A percentile compares a stretch with the other conserved stretches of the same genome.
Evolutionary conservation across 1,140 invertebrate genomes (phyloP).

Genomic region (Diorhabda elongata): DNA sequence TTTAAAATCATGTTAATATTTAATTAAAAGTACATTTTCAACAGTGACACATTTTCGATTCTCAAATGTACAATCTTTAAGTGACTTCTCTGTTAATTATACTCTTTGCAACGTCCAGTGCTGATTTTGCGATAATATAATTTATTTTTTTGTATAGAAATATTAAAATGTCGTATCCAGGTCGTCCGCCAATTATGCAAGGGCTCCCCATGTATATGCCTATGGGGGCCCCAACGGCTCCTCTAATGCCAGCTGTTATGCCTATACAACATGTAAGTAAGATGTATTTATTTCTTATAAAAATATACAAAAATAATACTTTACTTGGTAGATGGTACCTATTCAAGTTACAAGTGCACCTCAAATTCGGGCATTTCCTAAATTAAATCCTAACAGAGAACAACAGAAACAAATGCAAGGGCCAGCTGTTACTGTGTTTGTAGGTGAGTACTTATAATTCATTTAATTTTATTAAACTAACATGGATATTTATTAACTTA

Average conservation of each 20-base stretch:
- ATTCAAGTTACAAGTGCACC: slow-evolving; percentile 52
- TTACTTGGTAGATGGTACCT: slow-evolving; percentile 46
- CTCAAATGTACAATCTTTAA: not conserved
- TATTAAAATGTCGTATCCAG: slow-evolving; percentile 51
- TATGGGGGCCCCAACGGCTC: slow-evolving; percentile 46
- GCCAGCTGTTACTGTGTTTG: slow-evolving; percentile 94
- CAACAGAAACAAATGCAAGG: slow-evolving; percentile 57
- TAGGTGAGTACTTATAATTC: slow-evolving; percentile 51
- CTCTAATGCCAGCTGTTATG: slow-evolving; percentile 51
- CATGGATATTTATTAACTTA: not conserved
- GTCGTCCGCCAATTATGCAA: slow-evolving; percentile 55
- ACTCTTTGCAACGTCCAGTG: not conserved
- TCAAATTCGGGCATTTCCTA: slow-evolving; percentile 46
- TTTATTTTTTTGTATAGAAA: not conserved
- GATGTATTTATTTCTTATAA: not conserved
- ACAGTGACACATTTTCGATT: not conserved
- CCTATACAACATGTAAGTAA: slow-evolving; percentile 51
- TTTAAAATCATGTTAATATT: not conserved
- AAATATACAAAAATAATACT: slow-evolving; percentile 15
- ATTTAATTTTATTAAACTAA: not conserved
- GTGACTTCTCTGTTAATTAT: too few species aligned
- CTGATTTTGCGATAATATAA: not conserved
- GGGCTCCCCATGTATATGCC: slow-evolving; percentile 54
- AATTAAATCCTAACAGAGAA: slow-evolving; percentile 45
- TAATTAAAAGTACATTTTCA: not conserved